phyloP scores from a whole-genome alignment of 92 coral and sea anemone genomes.

The Scolanthus callimorphus region DNA sequence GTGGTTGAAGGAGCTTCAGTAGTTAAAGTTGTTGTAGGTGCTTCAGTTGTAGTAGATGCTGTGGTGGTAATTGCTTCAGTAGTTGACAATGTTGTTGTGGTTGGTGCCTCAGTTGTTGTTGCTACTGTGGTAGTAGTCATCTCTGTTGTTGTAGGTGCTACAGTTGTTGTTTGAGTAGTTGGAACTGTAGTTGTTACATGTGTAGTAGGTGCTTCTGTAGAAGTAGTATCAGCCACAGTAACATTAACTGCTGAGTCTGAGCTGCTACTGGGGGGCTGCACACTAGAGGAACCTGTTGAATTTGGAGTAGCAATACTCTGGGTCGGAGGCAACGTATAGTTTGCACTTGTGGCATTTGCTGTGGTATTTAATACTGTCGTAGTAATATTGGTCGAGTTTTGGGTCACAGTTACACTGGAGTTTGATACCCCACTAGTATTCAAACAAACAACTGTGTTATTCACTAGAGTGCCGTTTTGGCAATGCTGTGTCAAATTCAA shows the following conservation, averaged over 20 bases:
- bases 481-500: slow-evolving; percentile 69
- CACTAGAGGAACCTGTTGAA: not conserved
- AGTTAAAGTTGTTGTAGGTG: slow-evolving; percentile 15
- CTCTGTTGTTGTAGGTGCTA: slow-evolving; percentile 4
- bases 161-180: not conserved
- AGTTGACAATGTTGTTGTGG: slow-evolving; percentile 14
- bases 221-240: no score
- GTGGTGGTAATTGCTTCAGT: slow-evolving; percentile 19
- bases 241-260: slow-evolving; percentile 5
- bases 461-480: slow-evolving; percentile 36
- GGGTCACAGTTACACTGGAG: slow-evolving; percentile 8
- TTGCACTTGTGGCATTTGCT: slow-evolving; percentile 24
- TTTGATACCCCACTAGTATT: slow-evolving; percentile 18
- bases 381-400: not conserved
- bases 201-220: not conserved
- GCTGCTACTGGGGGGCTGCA: not conserved
- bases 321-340: not conserved
- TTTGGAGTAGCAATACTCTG: slow-evolving; percentile 3
- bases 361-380: slow-evolving; percentile 12
- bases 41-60: slow-evolving; percentile 27
- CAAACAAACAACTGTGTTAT: slow-evolving; percentile 35
- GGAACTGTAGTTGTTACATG: slow-evolving; percentile 10
- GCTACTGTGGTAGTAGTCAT: slow-evolving; percentile 1
- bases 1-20: slow-evolving; percentile 20
- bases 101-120: slow-evolving; percentile 15